Evolutionary conservation across 1,140 invertebrate genomes (phyloP).

Genomic region (Heliconius eleuchia): DNA sequence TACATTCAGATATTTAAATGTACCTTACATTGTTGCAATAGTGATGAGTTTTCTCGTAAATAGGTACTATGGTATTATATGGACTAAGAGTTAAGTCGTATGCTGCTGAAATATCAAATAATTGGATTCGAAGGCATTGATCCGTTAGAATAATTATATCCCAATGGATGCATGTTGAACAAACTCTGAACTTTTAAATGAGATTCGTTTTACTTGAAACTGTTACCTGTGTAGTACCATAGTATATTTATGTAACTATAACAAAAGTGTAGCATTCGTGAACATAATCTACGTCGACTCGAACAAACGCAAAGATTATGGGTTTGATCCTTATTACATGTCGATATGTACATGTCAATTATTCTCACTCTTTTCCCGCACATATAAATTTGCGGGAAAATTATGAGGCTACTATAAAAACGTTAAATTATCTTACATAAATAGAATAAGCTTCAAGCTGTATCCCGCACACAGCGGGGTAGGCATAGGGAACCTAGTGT

Average conservation of each 20-base stretch:
- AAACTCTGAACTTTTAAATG: neutral
- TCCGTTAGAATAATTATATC: neutral
- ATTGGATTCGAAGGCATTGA: slow-evolving; percentile 6
- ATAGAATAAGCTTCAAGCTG: too few species aligned
- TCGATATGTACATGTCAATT: too few species aligned
- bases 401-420: too few species aligned
- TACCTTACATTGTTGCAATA: neutral
- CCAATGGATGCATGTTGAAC: neutral
- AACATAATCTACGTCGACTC: too few species aligned
- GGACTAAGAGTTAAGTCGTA: slow-evolving; percentile 7
- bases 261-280: neutral
- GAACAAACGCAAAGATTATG: too few species aligned
- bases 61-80: neutral
- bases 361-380: too few species aligned
- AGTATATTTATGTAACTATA: neutral
- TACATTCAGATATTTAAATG: neutral
- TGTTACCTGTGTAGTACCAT: neutral
- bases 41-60: neutral
- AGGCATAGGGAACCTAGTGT: too few species aligned
- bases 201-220: neutral
- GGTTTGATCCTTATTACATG: too few species aligned
- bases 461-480: too few species aligned
- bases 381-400: too few species aligned
- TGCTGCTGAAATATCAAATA: slow-evolving; percentile 16
- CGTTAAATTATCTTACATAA: too few species aligned